Percentiles rank a stretch among this genome's conserved stretches.
Conservation (phyloP, 2,888 invertebrate species). For the Plusia festucae region DNA sequence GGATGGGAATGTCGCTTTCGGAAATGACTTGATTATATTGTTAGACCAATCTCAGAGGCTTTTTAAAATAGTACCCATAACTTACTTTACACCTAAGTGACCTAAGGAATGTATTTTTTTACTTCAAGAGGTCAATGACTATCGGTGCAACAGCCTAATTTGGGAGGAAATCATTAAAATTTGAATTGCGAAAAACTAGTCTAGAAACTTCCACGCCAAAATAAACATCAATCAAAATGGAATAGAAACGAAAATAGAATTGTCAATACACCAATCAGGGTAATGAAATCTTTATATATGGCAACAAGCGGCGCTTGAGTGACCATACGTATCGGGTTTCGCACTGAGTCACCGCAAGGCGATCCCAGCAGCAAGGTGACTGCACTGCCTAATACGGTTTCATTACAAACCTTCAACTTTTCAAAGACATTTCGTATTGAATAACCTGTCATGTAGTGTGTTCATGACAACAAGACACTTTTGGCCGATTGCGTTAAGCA, state of each 20-base stretch:
- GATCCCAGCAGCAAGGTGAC: slow-evolving; percentile 76
- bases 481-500: slow-evolving; percentile 34
- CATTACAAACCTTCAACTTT: slow-evolving; percentile 62
- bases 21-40: too few relatives aligned
- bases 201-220: background rate
- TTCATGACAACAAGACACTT: slow-evolving; percentile 42
- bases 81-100: too few relatives aligned
- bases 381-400: slow-evolving; percentile 64
- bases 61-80: too few relatives aligned
- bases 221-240: background rate
- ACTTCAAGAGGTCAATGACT: background rate
- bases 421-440: slow-evolving; percentile 53
- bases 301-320: slow-evolving; percentile 57
- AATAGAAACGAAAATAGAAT: slow-evolving; percentile 31
- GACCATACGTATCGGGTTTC: slow-evolving; percentile 61
- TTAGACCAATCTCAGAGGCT: too few relatives aligned
- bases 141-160: background rate
- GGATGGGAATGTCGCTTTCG: too few relatives aligned
- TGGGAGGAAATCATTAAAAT: background rate
- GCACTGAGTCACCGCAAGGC: slow-evolving; percentile 75
- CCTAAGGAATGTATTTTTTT: too few relatives aligned
- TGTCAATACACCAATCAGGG: slow-evolving; percentile 35
- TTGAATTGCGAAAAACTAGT: background rate
- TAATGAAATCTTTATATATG: slow-evolving; percentile 35
- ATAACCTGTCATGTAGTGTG: slow-evolving; percentile 40